These are phyloP conservation scores for Salminus brasiliensis DNA, from an alignment of 2,113 vertebrate genomes.

Conservation along the genomic window DNA sequence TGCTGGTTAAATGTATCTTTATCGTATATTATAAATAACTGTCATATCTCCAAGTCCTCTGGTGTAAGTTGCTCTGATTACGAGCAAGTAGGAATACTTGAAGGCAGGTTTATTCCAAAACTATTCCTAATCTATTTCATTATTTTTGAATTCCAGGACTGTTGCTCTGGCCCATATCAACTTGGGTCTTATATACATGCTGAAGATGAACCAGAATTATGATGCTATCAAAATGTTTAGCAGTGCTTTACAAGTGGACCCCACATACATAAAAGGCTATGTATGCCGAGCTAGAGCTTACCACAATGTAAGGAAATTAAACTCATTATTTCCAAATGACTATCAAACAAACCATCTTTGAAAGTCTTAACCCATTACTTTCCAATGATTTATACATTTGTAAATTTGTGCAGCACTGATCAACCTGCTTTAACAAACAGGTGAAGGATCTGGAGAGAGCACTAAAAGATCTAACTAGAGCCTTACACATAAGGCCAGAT, in stretches of 20 bases:
- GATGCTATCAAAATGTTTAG: conserved; percentile 76
- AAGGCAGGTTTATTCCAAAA: neutral
- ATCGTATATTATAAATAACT: too few species aligned
- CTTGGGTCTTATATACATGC: conserved; percentile 76
- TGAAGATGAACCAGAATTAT: conserved; percentile 67
- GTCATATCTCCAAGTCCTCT: too few species aligned
- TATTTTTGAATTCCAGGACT: conserved; percentile 57
- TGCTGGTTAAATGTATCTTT: too few species aligned
- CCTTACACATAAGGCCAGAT: conserved; percentile 78
- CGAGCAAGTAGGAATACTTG: too few species aligned
- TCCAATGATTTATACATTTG: neutral
- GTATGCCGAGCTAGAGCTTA: conserved; percentile 75
- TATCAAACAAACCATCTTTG: neutral
- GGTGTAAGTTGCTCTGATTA: too few species aligned
- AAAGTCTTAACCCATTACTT: neutral
- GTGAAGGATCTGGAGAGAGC: conserved; percentile 67
- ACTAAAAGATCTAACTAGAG: conserved; percentile 74
- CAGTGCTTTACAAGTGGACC: conserved; percentile 72
- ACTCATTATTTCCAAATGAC: neutral
- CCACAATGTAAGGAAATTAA: conserved; percentile 68
- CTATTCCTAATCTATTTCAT: neutral
- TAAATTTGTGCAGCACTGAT: neutral
- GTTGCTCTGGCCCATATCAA: conserved; percentile 72
- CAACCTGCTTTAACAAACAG: conserved; percentile 57
- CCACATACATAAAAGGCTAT: conserved; percentile 70